Evolutionary conservation across 2,888 invertebrate species (phyloP), one percentile per base, ranked within the genome.

Genomic region (Schizaphis graminum): DNA sequence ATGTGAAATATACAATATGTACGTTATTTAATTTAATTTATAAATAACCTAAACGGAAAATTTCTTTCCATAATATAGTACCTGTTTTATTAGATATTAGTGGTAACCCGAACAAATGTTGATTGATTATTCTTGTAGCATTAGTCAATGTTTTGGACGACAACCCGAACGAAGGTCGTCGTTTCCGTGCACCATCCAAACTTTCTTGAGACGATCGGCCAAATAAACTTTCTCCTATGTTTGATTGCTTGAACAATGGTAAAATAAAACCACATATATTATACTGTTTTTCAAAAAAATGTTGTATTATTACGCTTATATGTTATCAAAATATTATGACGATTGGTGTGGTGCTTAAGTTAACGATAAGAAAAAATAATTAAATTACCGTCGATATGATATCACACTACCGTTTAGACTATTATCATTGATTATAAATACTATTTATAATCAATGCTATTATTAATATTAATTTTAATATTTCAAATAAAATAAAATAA

Each of bases 91-190:
- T 94, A 24, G 94, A 94, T 91, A 95, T 90, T 41, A 94, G 24
- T 11, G 93, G 95, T 11, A 95, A 96, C 95, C 97, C 97, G 96
- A 97, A 97, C 95, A 97, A 96, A 96, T 97, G 97, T 95, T 97
- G 97, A 96, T 97, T 97, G 95, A 97, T 97, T 95, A 97, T 96
- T 95, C 97, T 97, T 94, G 97, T 97, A 95, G 97, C 97, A 95
- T 97, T 97, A 95, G 97, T 97, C 95, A 97, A 96, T 95, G 97
- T 97, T 96, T 97, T 97, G 94, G 97, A 96, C 94, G 97, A 97
- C 95, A 97, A 97, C 89, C 97, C 96, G 90, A 97, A 95, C 89
- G 96, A 95, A 94, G 96, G 95, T 94, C 96, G 94, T 95, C 95
- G 96, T 95, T 96, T 96, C 95, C 95, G 96, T 61, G 77, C 41